phyloP scores from a whole-genome alignment of 2,797 vertebrate genomes.

The Ctenopoma multispine region DNA sequence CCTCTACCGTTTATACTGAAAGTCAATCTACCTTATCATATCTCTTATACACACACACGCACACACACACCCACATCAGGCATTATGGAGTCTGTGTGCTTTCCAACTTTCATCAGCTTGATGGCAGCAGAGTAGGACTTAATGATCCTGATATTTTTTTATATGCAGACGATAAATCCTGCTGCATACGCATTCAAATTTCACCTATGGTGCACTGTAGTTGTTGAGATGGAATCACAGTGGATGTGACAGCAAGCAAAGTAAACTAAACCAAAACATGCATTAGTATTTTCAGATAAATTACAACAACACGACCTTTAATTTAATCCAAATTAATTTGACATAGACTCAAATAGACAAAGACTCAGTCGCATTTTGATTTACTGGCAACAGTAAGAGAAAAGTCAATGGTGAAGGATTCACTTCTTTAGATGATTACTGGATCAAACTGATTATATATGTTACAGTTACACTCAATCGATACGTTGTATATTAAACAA shows the following conservation, averaged over 20 bases:
- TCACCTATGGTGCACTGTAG: slow-evolving; percentile 75
- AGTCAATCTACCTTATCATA: slow-evolving; percentile 84
- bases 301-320: background rate
- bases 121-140: slow-evolving; percentile 83
- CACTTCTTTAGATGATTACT: background rate
- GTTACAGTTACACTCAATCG: slow-evolving; percentile 39
- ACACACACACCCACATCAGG: slow-evolving; percentile 44
- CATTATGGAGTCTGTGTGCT: slow-evolving; percentile 74
- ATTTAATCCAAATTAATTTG: too few relatives aligned
- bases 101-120: slow-evolving; percentile 84
- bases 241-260: slow-evolving; percentile 20
- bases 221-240: slow-evolving; percentile 53
- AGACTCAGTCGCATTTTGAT: too few relatives aligned
- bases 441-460: slow-evolving; percentile 20
- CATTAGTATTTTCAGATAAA: background rate
- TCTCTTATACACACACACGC: slow-evolving; percentile 58
- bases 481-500: slow-evolving; percentile 47
- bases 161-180: slow-evolving; percentile 83
- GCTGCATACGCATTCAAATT: slow-evolving; percentile 74
- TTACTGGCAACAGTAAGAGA: too few relatives aligned
- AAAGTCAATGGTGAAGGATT: too few relatives aligned
- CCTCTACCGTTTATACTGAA: slow-evolving; percentile 77
- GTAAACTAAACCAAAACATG: slow-evolving; percentile 2
- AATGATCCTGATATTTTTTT: slow-evolving; percentile 83
- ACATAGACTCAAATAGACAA: too few relatives aligned